These are phyloP conservation scores for Telmatherina bonti DNA, from an alignment of 2,797 vertebrate genomes.

Conservation along the genomic window DNA sequence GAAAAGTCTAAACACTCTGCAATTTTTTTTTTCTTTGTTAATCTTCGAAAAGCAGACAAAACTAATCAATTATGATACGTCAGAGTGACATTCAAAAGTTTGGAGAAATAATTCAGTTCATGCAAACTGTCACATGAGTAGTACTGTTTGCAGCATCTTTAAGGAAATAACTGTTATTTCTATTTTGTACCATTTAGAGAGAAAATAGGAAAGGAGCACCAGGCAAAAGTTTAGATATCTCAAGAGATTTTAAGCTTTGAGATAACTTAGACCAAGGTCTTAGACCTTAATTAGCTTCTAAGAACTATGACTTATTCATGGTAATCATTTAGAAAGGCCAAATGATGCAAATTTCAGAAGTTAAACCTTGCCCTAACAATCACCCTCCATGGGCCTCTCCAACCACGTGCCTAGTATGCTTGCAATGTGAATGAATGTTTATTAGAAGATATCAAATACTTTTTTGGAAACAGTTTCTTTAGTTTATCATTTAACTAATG, in stretches of 20 bases:
- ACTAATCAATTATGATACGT: neutral
- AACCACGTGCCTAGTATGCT: neutral
- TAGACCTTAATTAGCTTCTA: neutral
- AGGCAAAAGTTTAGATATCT: neutral
- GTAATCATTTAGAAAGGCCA: conserved; percentile 1
- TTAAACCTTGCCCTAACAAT: neutral
- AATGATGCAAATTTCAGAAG: neutral
- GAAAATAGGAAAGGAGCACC: neutral
- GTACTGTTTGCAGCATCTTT: neutral
- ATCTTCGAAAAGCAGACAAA: conserved; percentile 12
- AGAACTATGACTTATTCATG: neutral
- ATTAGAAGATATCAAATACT: neutral
- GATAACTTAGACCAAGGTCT: neutral
- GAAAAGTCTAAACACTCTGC: conserved; percentile 13
- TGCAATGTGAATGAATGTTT: neutral
- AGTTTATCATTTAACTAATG: neutral
- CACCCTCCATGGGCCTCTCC: neutral
- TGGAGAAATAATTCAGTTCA: neutral
- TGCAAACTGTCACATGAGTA: too few species aligned
- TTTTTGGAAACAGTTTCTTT: neutral
- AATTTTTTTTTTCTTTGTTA: neutral
- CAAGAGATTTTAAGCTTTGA: neutral
- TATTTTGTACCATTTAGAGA: neutral
- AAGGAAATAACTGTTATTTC: neutral
- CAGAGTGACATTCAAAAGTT: neutral